These are phyloP conservation scores for Poeciliopsis turneri DNA, from an alignment of 2,797 vertebrate species.

Conservation along the genomic window DNA sequence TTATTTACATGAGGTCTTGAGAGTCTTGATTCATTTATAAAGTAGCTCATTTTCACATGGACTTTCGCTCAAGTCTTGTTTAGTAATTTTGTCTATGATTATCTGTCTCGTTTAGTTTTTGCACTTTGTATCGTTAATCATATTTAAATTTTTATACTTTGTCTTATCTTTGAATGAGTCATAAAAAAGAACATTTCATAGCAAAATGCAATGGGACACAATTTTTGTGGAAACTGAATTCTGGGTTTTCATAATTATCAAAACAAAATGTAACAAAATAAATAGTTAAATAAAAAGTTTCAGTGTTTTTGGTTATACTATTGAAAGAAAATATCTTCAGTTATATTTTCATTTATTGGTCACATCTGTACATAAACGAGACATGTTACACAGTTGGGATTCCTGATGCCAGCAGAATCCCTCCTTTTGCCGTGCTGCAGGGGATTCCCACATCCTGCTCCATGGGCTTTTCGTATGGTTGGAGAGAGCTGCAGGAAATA, in stretches of 20 bases:
- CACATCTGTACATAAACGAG: not conserved
- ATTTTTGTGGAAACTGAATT: not conserved
- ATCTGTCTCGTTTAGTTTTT: no score
- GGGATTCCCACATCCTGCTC: constrained; percentile 59
- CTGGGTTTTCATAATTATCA: not conserved
- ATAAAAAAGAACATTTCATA: not conserved
- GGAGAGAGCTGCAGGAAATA: constrained; percentile 39
- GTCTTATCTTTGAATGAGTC: not conserved
- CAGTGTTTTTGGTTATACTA: not conserved
- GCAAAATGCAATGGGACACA: not conserved
- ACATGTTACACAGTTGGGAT: not conserved
- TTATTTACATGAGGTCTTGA: not conserved
- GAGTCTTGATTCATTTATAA: not conserved
- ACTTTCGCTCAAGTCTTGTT: not conserved
- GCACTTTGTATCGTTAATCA: not conserved
- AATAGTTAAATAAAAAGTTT: not conserved
- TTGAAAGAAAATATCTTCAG: not conserved
- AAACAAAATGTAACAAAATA: not conserved
- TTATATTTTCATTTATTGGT: not conserved
- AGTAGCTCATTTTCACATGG: not conserved
- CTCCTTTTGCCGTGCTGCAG: constrained; percentile 29
- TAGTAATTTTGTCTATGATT: not conserved
- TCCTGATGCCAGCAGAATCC: constrained; percentile 9
- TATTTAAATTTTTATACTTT: not conserved
- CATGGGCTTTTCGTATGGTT: constrained; percentile 37